phyloP scores from a whole-genome alignment of 2,797 vertebrate genomes.

The Phrynocephalus forsythii region DNA sequence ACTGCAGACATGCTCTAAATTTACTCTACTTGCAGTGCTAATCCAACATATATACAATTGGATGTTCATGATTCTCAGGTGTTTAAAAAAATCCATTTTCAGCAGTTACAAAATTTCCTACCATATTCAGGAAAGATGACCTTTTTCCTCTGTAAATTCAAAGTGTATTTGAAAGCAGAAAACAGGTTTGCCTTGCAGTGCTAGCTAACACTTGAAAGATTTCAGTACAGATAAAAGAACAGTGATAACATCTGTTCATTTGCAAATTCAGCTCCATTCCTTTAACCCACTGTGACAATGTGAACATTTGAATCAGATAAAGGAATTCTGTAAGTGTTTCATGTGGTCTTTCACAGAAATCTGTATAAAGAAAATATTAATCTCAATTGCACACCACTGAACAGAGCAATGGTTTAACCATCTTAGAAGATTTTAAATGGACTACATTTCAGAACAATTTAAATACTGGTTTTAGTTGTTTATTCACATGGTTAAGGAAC shows the following conservation, averaged over 20 bases:
- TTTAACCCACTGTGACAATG: neutral
- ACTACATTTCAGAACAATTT: neutral
- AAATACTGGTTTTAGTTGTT: neutral
- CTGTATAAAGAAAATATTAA: neutral
- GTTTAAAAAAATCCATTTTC: neutral
- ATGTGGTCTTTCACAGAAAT: neutral
- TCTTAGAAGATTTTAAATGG: neutral
- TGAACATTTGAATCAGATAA: neutral
- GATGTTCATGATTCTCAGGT: slow-evolving; percentile 30
- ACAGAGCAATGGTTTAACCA: neutral
- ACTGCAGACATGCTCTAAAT: too few species aligned
- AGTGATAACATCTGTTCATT: neutral
- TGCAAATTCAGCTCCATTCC: neutral
- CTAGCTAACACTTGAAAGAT: slow-evolving; percentile 22
- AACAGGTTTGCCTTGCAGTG: slow-evolving; percentile 19
- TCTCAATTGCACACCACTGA: too few species aligned
- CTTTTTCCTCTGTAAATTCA: slow-evolving; percentile 52
- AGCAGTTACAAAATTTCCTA: slow-evolving; percentile 18
- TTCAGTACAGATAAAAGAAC: neutral
- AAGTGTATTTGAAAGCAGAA: slow-evolving; percentile 20
- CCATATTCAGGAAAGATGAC: slow-evolving; percentile 15
- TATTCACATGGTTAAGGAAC: too few species aligned
- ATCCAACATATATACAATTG: slow-evolving; percentile 38
- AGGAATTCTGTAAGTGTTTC: neutral
- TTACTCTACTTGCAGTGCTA: slow-evolving; percentile 25